Evolutionary conservation across 2,113 vertebrate genomes (phyloP), one percentile per base, ranked within the genome.

Genomic region (Nothoprocta perdicaria): DNA sequence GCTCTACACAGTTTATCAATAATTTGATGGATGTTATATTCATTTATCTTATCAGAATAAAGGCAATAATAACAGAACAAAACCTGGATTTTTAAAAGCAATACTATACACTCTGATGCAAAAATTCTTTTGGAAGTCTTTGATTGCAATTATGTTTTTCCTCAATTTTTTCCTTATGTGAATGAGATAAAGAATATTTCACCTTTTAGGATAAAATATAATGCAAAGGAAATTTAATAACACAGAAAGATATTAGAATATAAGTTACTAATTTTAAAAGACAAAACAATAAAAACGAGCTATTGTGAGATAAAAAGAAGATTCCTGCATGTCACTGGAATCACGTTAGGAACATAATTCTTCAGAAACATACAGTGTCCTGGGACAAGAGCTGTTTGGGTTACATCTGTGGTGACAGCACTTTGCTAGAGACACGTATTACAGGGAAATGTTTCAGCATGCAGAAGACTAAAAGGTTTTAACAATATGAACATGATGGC

Each of bases 331-430:
- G 95, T 84, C 80, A 60, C 55, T 80, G 83, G 57, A 86, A 95
- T 78, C 71, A 79, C 81, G 29, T 45, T 55, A 81, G 93, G 88
- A 95, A 92, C 94, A 90, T 31, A 94, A 74, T 45, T 89, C 83
- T 96, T 96, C 95, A 96, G 94, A 95, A 96, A 92, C 81, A 55
- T 8, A 61, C 72, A 92, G 72, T 94, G 75, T 89, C 97, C 97
- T 71, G 90, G 80, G 95, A 94, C 96, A 94, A 95, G 96, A 94
- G 86, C 82, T 88, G 87, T 91, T 96, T 95, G 93, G 93, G 92
- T 93, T 94, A 84, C 81, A 95, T 88, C 76, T 92, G 80, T 45
- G 92, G 94, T 97, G 96, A 97, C 96, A 97, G 96, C 80, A 84
- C 88, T 75, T 96, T 48, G n/a, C 86, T 86, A 74, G 92, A 93